phyloP scores from a whole-genome alignment of 2,888 invertebrate species.

The Mimumesa dahlbomi region DNA sequence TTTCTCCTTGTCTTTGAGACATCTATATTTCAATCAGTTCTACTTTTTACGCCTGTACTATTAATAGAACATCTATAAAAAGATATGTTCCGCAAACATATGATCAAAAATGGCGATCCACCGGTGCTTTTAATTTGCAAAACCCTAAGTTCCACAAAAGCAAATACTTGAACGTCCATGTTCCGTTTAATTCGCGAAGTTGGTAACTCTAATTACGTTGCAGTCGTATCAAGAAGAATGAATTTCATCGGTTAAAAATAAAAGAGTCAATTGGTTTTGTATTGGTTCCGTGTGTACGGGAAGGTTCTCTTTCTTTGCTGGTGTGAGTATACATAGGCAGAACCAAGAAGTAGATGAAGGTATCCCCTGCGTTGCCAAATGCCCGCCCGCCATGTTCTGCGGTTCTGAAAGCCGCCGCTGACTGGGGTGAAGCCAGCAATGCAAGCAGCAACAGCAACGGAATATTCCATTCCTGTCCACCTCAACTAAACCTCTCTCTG shows the following conservation, averaged over 20 bases:
- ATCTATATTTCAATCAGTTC: no score
- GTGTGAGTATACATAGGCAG: conserved; percentile 2
- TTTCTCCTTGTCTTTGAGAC: no score
- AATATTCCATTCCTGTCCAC: conserved; percentile 12
- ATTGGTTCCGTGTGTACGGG: conserved; percentile 2
- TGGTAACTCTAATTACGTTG: not conserved
- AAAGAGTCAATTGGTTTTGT: not conserved
- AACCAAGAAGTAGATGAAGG: conserved; percentile 28
- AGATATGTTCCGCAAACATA: no score
- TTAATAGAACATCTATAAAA: no score
- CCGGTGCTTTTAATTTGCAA: no score
- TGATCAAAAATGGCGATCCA: no score
- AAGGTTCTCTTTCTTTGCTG: conserved; percentile 6
- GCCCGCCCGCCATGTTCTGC: conserved; percentile 19
- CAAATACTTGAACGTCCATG: no score
- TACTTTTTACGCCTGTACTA: no score
- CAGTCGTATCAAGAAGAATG: not conserved
- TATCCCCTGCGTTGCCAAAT: conserved; percentile 39
- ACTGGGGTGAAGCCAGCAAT: conserved; percentile 11
- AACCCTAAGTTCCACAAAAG: no score
- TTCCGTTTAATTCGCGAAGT: not conserved
- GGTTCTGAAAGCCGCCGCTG: conserved; percentile 10
- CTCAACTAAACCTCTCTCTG: no score
- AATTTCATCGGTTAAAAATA: not conserved
- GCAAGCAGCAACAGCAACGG: conserved; percentile 8